These are phyloP conservation scores for Hemaris fuciformis DNA, from an alignment of 2,888 invertebrate genomes.

Conservation along the genomic window DNA sequence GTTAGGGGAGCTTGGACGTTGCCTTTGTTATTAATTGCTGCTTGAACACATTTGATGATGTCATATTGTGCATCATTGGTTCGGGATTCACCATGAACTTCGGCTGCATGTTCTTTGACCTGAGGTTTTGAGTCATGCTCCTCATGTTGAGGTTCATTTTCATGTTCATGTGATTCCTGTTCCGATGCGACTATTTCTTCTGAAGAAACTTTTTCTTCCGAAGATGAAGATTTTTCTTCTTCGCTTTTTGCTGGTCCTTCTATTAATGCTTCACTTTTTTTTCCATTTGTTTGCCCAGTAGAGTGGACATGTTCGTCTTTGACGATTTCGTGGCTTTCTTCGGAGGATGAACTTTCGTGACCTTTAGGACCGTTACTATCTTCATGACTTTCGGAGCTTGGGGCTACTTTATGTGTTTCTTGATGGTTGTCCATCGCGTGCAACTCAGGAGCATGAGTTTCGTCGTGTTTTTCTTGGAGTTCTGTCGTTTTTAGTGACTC, in stretches of 20 bases:
- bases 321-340: background rate
- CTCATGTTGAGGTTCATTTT: slow-evolving; percentile 18
- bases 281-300: background rate
- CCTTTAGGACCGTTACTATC: background rate
- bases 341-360: background rate
- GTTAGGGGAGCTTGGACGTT: slow-evolving; percentile 47
- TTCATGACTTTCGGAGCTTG: background rate
- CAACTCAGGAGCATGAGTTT: slow-evolving; percentile 1
- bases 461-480: slow-evolving; percentile 12
- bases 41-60: slow-evolving; percentile 60
- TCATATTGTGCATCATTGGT: slow-evolving; percentile 42
- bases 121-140: slow-evolving; percentile 16
- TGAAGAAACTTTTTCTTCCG: background rate
- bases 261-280: background rate
- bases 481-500: slow-evolving; percentile 43
- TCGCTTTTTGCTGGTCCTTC: background rate
- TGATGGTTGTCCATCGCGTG: slow-evolving; percentile 6
- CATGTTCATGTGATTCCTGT: slow-evolving; percentile 13
- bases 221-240: background rate
- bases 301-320: background rate
- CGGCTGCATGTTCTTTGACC: slow-evolving; percentile 21
- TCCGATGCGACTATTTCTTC: background rate
- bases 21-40: slow-evolving; percentile 40
- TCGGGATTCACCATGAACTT: slow-evolving; percentile 12
- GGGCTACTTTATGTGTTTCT: background rate